These are phyloP conservation scores for Pseudopleuronectes americanus DNA, from an alignment of 2,797 vertebrate species.

Conservation along the genomic window DNA sequence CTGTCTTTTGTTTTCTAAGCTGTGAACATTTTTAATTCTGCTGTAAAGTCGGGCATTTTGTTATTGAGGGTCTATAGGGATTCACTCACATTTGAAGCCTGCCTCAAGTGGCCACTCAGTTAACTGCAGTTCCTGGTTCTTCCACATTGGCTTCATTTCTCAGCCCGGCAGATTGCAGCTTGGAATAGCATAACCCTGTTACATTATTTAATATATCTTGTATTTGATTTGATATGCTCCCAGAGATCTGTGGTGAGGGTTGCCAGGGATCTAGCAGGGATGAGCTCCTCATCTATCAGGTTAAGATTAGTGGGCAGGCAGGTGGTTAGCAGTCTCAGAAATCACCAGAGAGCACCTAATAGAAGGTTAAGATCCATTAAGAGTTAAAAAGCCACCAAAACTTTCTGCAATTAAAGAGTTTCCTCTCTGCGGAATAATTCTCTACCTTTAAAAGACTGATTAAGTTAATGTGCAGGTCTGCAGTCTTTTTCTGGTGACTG, in stretches of 20 bases:
- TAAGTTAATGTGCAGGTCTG: conserved; percentile 8
- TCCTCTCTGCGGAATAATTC: neutral
- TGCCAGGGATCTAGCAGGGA: conserved; percentile 50
- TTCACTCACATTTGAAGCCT: too few species aligned
- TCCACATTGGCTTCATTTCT: too few species aligned
- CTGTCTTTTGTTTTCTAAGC: too few species aligned
- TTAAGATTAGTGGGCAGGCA: conserved; percentile 19
- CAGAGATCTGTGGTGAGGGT: neutral
- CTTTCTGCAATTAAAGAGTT: neutral
- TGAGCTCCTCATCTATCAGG: conserved; percentile 38
- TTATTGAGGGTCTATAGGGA: too few species aligned
- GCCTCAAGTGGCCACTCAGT: too few species aligned
- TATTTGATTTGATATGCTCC: conserved; percentile 54
- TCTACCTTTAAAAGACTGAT: neutral
- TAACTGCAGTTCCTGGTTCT: too few species aligned
- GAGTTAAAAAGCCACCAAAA: conserved; percentile 10
- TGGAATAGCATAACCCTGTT: too few species aligned
- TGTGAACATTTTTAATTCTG: too few species aligned
- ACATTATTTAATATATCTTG: conserved; percentile 19
- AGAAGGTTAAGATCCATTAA: conserved; percentile 1
- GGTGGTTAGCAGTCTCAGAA: conserved; percentile 16
- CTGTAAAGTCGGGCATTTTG: too few species aligned
- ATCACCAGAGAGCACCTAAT: neutral
- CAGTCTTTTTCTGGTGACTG: conserved; percentile 24
- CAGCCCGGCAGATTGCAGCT: too few species aligned